Evolutionary conservation across 2,888 invertebrate species (phyloP), one percentile per base, ranked within the genome.

Genomic region (Melieria picta): DNA sequence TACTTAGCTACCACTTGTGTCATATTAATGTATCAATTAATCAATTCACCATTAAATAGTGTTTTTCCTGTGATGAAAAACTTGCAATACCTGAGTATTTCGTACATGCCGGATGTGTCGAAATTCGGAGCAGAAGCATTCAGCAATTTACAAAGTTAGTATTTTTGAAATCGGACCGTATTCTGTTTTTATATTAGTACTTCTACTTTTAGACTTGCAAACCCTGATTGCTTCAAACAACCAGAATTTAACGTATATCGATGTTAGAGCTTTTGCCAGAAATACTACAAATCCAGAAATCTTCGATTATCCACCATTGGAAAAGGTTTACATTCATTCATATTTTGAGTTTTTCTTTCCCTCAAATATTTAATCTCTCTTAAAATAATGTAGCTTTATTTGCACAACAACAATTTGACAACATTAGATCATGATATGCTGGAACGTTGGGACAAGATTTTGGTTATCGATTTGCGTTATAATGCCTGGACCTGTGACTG

Each of bases 401-500:
- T 96, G 9, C 90, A 91, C 78, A 91, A 93, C 75, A 95, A 96
- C 86, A 91, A 91, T 77, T 72, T 87, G 3, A 81, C 82, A 1
- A 55, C 47, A 0, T 52, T 87, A 30, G 79, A 82, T 4, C 74
- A 89, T 0, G 90, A 90, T 77, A 84, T 96, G n/a, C 90, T 93
- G 4, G 89, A 90, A 0, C 90, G 91, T 67, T 95, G 94, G 95
- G 91, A 93, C 78, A 86, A 89, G 46, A 83, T 96, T 13, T 87
- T 89, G 46, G 88, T 88, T 65, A 83, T 95, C 65, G 91, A 93
- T 76, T 88, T 96, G 7, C 89, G 90, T 50, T 89, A 90, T 79
- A 95, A 95, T 83, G 91, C 93, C 0, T 95, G 91, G 91, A 88
- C 90, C 45, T 96, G 95, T 81, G 94, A 94, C 83, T 93, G 93